Evolutionary conservation across 2,888 invertebrate genomes (phyloP).

Genomic region (Synergus japonicus): DNA sequence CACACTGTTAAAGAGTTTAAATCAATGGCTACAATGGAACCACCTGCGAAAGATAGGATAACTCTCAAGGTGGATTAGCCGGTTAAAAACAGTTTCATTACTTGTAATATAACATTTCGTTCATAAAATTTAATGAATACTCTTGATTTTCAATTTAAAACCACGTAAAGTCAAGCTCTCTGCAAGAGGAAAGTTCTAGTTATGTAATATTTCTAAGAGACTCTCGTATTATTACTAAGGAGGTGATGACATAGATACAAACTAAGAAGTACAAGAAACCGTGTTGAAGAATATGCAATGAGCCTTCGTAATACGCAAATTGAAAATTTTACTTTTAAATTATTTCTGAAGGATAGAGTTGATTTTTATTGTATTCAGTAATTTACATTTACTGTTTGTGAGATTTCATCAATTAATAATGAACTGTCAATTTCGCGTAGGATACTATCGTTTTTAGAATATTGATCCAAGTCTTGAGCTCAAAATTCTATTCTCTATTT

Average conservation of each 20-base stretch:
- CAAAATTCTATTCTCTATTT: no score
- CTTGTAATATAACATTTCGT: not conserved
- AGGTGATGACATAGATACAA: not conserved
- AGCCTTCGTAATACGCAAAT: slow-evolving; percentile 10
- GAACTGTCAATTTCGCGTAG: not conserved
- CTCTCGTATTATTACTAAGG: not conserved
- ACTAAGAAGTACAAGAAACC: not conserved
- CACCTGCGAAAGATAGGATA: not conserved
- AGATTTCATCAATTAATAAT: not conserved
- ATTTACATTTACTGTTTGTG: not conserved
- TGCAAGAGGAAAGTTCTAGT: not conserved
- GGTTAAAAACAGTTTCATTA: not conserved
- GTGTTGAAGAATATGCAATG: not conserved
- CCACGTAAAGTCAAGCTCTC: not conserved
- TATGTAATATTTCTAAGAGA: not conserved
- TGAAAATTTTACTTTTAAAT: slow-evolving; percentile 24
- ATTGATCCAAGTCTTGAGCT: no score
- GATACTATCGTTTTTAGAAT: no score
- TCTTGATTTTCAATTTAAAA: not conserved
- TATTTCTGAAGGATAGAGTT: not conserved
- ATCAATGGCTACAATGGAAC: slow-evolving; percentile 8
- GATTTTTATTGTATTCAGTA: not conserved
- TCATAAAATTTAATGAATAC: not conserved
- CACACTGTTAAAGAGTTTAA: not conserved
- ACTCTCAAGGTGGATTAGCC: not conserved